Evolutionary conservation across 2,888 invertebrate species (phyloP).

Genomic region (Theretra japonica): DNA sequence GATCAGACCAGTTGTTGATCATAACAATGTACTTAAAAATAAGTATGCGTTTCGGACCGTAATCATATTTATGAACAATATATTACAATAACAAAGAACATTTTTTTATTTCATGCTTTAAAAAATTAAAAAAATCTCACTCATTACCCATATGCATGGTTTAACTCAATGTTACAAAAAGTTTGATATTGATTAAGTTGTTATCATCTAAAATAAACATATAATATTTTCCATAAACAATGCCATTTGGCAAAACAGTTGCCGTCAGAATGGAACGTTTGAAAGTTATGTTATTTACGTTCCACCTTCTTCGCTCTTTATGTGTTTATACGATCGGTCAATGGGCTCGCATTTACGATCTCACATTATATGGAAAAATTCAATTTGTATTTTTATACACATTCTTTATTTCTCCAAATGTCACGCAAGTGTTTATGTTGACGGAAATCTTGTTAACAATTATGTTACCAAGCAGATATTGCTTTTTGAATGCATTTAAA

Average conservation of each 20-base stretch:
- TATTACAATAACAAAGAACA: not conserved
- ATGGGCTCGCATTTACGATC: slow-evolving; percentile 1
- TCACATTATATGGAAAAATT: not conserved
- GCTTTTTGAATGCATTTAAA: slow-evolving; percentile 11
- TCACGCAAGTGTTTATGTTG: slow-evolving; percentile 5
- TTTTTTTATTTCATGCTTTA: too few species aligned
- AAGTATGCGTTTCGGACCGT: not conserved
- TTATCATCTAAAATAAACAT: not conserved
- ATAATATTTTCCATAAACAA: not conserved
- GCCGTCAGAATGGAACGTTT: not conserved
- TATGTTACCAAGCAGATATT: not conserved
- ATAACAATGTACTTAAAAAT: slow-evolving; percentile 44
- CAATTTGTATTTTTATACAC: not conserved
- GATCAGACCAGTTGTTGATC: slow-evolving; percentile 52
- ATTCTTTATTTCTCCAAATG: slow-evolving; percentile 13
- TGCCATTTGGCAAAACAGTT: not conserved
- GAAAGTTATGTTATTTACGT: slow-evolving; percentile 13
- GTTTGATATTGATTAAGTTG: not conserved
- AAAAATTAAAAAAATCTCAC: too few species aligned
- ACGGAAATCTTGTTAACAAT: not conserved
- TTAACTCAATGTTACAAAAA: not conserved
- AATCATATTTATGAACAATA: not conserved
- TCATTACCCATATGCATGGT: not conserved
- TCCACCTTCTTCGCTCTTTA: slow-evolving; percentile 15
- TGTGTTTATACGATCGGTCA: not conserved